Conservation (phyloP, 2,797 vertebrate species). For the Hippocampus kuda region DNA sequence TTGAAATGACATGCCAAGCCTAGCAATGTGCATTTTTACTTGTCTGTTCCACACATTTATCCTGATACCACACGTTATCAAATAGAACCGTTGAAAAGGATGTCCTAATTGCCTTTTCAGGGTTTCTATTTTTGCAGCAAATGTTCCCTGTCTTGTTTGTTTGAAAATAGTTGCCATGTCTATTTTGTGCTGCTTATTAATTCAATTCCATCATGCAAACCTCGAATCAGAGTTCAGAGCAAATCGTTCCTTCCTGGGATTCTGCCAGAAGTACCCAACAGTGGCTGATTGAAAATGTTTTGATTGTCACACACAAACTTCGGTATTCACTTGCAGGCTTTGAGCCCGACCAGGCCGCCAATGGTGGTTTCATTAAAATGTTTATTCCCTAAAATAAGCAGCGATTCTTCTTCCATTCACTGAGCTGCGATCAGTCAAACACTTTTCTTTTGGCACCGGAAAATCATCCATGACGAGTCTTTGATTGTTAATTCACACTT, state of each 20-base stretch:
- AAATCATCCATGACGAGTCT: slow-evolving; percentile 14
- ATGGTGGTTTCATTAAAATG: slow-evolving; percentile 32
- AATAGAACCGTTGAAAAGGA: neutral
- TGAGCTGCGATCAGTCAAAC: slow-evolving; percentile 19
- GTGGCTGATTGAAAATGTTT: slow-evolving; percentile 39
- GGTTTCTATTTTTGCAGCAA: neutral
- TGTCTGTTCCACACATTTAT: neutral
- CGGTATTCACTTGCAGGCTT: slow-evolving; percentile 18
- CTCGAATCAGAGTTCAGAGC: slow-evolving; percentile 30
- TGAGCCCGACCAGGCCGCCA: slow-evolving; percentile 18
- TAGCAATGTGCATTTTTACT: neutral
- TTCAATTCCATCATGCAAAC: slow-evolving; percentile 29
- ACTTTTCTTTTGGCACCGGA: slow-evolving; percentile 15
- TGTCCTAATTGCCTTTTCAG: neutral
- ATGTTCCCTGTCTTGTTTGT: neutral
- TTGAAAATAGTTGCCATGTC: neutral
- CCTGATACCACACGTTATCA: neutral
- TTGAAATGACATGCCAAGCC: neutral
- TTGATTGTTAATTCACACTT: slow-evolving; percentile 6
- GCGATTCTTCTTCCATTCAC: slow-evolving; percentile 26
- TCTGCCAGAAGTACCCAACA: slow-evolving; percentile 31
- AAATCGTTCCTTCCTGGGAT: slow-evolving; percentile 17
- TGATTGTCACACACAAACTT: slow-evolving; percentile 31
- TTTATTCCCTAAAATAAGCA: slow-evolving; percentile 40
- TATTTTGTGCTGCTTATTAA: slow-evolving; percentile 19